Evolutionary conservation across 1,140 invertebrate species (phyloP).

Genomic region (Sarcophaga bullata): DNA sequence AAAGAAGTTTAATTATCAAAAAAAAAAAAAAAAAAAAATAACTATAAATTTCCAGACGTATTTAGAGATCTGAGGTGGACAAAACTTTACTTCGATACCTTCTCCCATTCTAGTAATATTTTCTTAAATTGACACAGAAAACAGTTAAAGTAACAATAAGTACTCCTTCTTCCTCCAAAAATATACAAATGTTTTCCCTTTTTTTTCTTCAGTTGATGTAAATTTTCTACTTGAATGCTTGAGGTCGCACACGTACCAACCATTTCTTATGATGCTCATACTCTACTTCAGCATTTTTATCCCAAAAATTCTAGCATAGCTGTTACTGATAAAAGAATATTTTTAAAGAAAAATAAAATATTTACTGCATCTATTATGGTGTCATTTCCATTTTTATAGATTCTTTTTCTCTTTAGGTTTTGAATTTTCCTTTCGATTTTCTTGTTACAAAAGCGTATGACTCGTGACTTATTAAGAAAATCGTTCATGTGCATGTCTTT

Average conservation of each 20-base stretch:
- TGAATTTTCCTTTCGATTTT: neutral
- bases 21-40: too few species aligned
- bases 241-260: constrained; percentile 7
- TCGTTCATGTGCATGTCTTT: constrained; percentile 27
- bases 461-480: constrained; percentile 29
- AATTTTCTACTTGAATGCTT: constrained; percentile 35
- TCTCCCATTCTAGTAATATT: too few species aligned
- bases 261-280: neutral
- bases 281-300: neutral
- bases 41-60: too few species aligned
- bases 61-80: too few species aligned
- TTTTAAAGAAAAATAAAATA: too few species aligned
- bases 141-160: too few species aligned
- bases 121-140: too few species aligned
- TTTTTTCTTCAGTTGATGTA: neutral
- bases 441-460: neutral
- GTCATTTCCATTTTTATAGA: neutral
- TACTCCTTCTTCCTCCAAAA: neutral
- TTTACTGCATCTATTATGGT: too few species aligned
- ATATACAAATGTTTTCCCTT: too few species aligned
- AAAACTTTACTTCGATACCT: too few species aligned
- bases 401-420: neutral
- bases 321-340: neutral
- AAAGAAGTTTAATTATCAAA: too few species aligned
- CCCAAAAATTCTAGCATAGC: neutral